Percentiles rank a stretch among this genome's conserved stretches.
Conservation (phyloP, 1,140 invertebrate genomes). For the Cydia pomonella region DNA sequence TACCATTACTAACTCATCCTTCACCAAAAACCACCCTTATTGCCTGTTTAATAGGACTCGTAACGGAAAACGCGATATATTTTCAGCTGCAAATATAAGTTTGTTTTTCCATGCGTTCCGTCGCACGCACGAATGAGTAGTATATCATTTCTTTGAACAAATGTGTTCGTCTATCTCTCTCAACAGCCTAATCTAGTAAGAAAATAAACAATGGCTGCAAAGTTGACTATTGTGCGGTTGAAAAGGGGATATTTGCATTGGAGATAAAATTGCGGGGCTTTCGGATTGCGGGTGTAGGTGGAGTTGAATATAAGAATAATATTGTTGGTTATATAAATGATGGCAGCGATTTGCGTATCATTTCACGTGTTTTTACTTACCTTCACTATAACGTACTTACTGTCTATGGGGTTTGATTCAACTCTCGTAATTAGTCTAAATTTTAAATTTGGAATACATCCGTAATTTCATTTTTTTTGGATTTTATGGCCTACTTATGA, state of each 20-base stretch:
- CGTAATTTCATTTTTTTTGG: too few relatives aligned
- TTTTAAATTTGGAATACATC: too few relatives aligned
- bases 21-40: not conserved
- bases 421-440: too few relatives aligned
- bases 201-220: constrained; percentile 59
- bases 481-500: too few relatives aligned
- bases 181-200: constrained; percentile 69
- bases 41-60: not conserved
- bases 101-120: constrained; percentile 45
- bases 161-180: constrained; percentile 63
- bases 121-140: constrained; percentile 69
- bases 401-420: too few relatives aligned
- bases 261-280: constrained; percentile 21
- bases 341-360: not conserved
- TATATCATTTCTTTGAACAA: constrained; percentile 75
- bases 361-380: too few relatives aligned
- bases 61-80: not conserved
- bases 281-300: not conserved
- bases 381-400: too few relatives aligned
- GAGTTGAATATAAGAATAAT: not conserved
- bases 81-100: not conserved
- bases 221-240: constrained; percentile 43
- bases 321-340: not conserved
- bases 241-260: constrained; percentile 42
- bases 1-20: not conserved